Base-by-base conservation (phyloP, 2,888 invertebrate genomes). In the Tinea trinotella region DNA sequence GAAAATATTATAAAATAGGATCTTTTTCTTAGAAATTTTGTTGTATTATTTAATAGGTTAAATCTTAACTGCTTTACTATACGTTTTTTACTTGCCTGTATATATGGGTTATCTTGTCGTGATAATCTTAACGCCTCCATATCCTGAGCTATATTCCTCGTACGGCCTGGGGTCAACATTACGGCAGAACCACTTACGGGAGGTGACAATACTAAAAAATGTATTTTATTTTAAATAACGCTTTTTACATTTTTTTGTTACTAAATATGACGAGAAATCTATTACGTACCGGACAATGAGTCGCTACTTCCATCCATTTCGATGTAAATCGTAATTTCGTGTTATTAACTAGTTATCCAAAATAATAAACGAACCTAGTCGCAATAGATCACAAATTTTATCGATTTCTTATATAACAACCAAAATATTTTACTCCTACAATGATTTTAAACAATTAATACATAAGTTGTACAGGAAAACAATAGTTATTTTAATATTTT, bases 111-210 rank as follows among this genome's bases (percentile, higher is more conserved):
- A 74, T 95, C 94, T 75, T 94, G 93, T 57, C 94, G 87, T 6
- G 94, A 94, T 48, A 93, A 87, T 64, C 93, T 88, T 44, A 94
- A 81, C 18, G 93, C 92, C 71, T 94, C 93, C 93, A 94, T 94
- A 68, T 94, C 94, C 76, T 93, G 92, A 65, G 93, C 93, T 65
- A 93, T 92, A 75, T 93, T 92, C 61, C 93, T 87, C 58, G 91
- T 91, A 59, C 92, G 85, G 15, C 93, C 93, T 52, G 93, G 93
- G 60, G 92, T 92, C 60, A 92, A 73, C 40, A 92, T 88, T 57
- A 92, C 85, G 53, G 91, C 90, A 10, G 84, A 79, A 5, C 75
- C 67, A 48, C 71, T 68, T 67, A 76, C 66, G 20, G 74, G 65
- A n/a, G 80, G 72, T 50, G 72, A 60, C 54, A 82, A 56, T 54